Evolutionary conservation across 2,113 vertebrate genomes (phyloP), one percentile per base, ranked within the genome.

Genomic region (Thamnophis sirtalis): DNA sequence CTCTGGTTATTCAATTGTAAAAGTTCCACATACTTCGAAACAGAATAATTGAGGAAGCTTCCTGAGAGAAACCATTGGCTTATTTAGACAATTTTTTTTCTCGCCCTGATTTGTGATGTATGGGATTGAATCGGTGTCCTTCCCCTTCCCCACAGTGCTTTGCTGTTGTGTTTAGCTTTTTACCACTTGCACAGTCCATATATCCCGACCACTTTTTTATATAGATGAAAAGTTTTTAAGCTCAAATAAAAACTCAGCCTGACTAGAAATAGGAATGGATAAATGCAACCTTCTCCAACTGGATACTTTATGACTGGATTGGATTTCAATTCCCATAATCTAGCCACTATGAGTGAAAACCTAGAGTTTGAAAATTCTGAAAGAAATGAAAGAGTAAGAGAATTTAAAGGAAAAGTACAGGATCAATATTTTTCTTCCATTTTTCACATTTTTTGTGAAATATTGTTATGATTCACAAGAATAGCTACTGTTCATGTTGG

Each of bases 11-110:
- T 26, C 84, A 21, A 28, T 43, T 33, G 6, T 9, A 3, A 49
- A 84, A 38, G 3, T 3, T 33, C 50, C 80, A 1, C 49, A 90
- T 73, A 92, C 0, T 87, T 93, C 93, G 68, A 92, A 91, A 93
- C 2, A 89, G 1, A 26, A 89, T 9, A 53, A 48, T 80, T 91
- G 73, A 80, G 33, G 73, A 80, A 80, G 17, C 33, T 80, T 33
- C 73, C 73, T 43, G 73, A 38, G 73, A 38, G 15, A 80, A 80
- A 43, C 33, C 33, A 80, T 17, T 80, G 73, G 17, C 33, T 43
- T 80, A 80, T 43, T 80, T 80, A 43, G 73, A 19, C 33, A 38
- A 1, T 80, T 68, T n/a, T 80, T n/a, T n/a, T 1, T 33, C 68
- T 80, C 33, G 1, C 68, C 17, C 33, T 80, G 33, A 19, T 80